Percentiles rank a stretch among this genome's conserved stretches.
These are phyloP conservation scores for Darwinula stevensoni DNA, from an alignment of 2,888 invertebrate species.

Conservation along the genomic window DNA sequence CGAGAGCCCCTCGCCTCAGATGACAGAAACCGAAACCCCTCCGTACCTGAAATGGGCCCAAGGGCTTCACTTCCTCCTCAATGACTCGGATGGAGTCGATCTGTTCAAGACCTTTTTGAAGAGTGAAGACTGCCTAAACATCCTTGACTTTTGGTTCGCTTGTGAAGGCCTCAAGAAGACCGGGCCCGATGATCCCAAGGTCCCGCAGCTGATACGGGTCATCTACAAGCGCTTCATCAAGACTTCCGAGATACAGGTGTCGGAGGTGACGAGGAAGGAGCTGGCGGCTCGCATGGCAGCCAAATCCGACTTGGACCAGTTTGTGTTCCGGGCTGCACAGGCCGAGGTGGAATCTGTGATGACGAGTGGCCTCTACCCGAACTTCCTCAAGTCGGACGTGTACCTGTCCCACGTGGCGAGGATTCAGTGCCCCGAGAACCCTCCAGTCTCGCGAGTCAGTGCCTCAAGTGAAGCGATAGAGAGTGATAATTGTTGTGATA, in stretches of 20 bases:
- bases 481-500: no score
- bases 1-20: conserved; percentile 18
- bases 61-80: conserved; percentile 47
- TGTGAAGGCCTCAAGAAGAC: conserved; percentile 26
- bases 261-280: conserved; percentile 43
- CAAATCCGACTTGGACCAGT: conserved; percentile 27
- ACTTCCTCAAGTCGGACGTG: conserved; percentile 70
- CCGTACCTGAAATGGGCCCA: conserved; percentile 67
- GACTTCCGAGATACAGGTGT: conserved; percentile 48
- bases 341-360: conserved; percentile 50
- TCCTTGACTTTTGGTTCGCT: conserved; percentile 16
- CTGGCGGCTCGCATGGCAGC: conserved; percentile 40
- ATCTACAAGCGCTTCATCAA: conserved; percentile 26
- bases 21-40: conserved; percentile 21
- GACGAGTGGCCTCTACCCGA: conserved; percentile 59
- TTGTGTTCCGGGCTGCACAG: conserved; percentile 59
- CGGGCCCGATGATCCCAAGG: conserved; percentile 29
- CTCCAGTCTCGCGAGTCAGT: conserved; percentile 13
- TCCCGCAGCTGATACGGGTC: conserved; percentile 40
- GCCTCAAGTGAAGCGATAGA: no score
- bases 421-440: conserved; percentile 5
- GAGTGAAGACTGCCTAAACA: conserved; percentile 14
- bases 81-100: conserved; percentile 63
- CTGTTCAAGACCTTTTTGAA: conserved; percentile 32
- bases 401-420: conserved; percentile 32